phyloP scores from a whole-genome alignment of 2,888 invertebrate species.

The Lithosia quadra region DNA sequence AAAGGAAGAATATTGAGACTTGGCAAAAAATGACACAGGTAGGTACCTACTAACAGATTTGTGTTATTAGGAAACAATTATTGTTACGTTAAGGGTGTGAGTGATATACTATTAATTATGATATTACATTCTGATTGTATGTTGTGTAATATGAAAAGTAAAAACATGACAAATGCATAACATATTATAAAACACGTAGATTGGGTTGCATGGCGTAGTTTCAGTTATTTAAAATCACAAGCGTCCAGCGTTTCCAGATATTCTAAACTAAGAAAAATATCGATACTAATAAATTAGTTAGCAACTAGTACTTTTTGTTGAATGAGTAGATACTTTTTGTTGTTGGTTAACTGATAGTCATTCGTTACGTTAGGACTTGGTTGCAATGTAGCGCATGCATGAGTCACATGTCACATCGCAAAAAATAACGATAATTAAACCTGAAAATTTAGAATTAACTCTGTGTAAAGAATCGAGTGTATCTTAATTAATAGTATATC shows the following conservation, averaged over 20 bases:
- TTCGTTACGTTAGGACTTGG: too few species aligned
- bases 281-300: too few species aligned
- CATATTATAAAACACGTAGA: not conserved
- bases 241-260: too few species aligned
- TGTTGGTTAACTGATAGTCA: too few species aligned
- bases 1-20: conserved; percentile 99
- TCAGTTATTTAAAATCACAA: too few species aligned
- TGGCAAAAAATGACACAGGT: conserved; percentile 99
- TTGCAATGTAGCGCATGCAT: too few species aligned
- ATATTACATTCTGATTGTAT: not conserved
- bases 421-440: too few species aligned
- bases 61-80: conserved; percentile 32
- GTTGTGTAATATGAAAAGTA: not conserved
- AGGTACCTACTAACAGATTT: conserved; percentile 87
- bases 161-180: not conserved
- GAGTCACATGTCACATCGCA: too few species aligned
- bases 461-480: not conserved
- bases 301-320: too few species aligned
- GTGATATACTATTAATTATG: conserved; percentile 8
- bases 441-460: not conserved
- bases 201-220: too few species aligned
- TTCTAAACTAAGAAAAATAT: too few species aligned
- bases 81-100: not conserved
- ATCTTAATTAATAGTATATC: conserved; percentile 32
- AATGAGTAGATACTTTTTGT: too few species aligned